These are phyloP conservation scores for Tragopan temminckii DNA, from an alignment of 2,797 vertebrate genomes.

Conservation along the genomic window DNA sequence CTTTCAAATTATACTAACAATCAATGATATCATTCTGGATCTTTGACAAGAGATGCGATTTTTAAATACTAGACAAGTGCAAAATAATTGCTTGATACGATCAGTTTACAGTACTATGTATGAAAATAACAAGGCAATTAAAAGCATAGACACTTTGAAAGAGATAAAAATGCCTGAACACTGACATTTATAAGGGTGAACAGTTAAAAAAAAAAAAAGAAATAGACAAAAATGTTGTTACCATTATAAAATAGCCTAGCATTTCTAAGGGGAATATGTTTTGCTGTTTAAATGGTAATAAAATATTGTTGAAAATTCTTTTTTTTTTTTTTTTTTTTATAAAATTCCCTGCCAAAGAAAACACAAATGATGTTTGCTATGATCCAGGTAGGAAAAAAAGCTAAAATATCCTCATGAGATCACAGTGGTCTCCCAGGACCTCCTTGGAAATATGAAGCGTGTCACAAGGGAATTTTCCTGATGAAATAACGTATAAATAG, in stretches of 20 bases:
- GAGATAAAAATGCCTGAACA: neutral
- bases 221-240: neutral
- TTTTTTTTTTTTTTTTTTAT: neutral
- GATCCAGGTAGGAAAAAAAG: neutral
- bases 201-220: neutral
- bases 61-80: neutral
- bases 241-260: accelerated
- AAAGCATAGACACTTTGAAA: neutral
- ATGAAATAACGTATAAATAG: neutral
- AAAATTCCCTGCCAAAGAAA: neutral
- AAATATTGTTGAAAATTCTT: neutral
- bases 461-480: neutral
- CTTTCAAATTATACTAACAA: neutral
- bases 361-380: neutral
- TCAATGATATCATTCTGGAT: neutral
- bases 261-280: neutral
- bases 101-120: neutral
- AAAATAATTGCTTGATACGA: neutral
- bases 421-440: neutral
- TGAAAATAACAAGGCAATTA: neutral
- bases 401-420: neutral
- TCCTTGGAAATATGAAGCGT: neutral
- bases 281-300: neutral
- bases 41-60: neutral
- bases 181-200: neutral